Base-by-base conservation (phyloP, 2,797 vertebrate genomes). In the Artibeus lituratus region DNA sequence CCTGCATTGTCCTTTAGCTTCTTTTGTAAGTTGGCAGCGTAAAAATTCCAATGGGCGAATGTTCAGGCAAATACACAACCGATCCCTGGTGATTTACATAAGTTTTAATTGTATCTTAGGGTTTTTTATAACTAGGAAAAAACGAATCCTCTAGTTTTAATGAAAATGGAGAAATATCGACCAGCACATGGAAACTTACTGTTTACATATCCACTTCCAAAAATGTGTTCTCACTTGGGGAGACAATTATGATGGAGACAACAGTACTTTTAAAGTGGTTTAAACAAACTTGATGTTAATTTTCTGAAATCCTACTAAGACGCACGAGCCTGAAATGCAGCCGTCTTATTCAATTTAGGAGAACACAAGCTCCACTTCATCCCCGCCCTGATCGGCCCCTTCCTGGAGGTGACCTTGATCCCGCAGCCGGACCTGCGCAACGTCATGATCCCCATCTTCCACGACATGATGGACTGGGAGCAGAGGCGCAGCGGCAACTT, bases 401-500 rank as follows among this genome's bases (percentile, higher is more conserved):
- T 99, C 98, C 98, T 99, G 96, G 99, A 99, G 98, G 99, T 99
- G 98, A 99, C 99, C 24, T 98, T 99, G 97, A 99, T 99, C 78
- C 99, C 99, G 70, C 99, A 99, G 97, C 99, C 99, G 5, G 99
- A 99, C 97, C 98, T 99, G 92, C 99, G 99, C 90, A 99, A 99
- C 92, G 99, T 99, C 97, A 99, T 99, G 99, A 99, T 99, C 98
- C 99, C 99, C 70, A 99, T 99, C 98, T 99, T 99, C 98, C 99
- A 99, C 29, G 99, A 99, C 98, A 99, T 99, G 99, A 99, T 99
- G 99, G 99, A 99, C 97, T 99, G 99, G 99, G 99, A 99, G 97
- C 99, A 99, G 98, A 99, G 99, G 42, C 98, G 99, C 92, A 99
- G 99, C 21, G 99, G 99, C 77, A 99, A 99, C 98, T 99, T 99